These are phyloP conservation scores for Mesoclemmys tuberculata DNA, from an alignment of 2,113 vertebrate genomes.

Conservation along the genomic window DNA sequence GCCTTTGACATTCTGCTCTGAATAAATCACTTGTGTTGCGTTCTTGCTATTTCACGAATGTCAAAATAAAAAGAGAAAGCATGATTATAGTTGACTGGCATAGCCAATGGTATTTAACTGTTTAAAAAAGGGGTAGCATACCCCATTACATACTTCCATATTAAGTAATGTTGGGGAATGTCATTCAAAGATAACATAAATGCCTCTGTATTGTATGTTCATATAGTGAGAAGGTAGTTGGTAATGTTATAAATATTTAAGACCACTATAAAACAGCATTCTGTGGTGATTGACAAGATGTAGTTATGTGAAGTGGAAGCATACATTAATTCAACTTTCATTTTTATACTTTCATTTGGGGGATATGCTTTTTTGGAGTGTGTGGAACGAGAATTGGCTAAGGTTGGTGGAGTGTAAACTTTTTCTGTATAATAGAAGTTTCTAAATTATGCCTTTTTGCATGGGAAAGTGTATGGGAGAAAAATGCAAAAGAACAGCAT, in stretches of 20 bases:
- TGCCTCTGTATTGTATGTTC: not conserved
- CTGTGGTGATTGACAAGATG: not conserved
- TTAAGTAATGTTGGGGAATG: not conserved
- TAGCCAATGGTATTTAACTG: not conserved
- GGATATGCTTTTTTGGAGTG: not conserved
- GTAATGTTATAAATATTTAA: not conserved
- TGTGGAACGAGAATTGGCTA: not conserved
- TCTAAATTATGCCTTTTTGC: not conserved
- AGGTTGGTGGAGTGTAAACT: not conserved
- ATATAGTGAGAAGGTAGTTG: not conserved
- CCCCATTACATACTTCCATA: not conserved
- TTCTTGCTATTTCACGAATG: not conserved
- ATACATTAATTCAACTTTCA: not conserved
- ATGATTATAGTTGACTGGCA: not conserved
- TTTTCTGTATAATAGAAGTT: not conserved
- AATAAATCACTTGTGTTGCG: not conserved
- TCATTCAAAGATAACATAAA: not conserved
- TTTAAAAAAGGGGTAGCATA: not conserved
- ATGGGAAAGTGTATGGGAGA: not conserved
- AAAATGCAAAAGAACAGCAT: not conserved
- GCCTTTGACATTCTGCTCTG: not conserved
- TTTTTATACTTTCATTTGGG: not conserved
- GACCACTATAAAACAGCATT: not conserved
- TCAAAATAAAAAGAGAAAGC: not conserved
- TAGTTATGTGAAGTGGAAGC: not conserved